Percentiles rank a stretch among this genome's conserved stretches.
These are phyloP conservation scores for Drosophila prostipennis DNA, from an alignment of 2,888 invertebrate species.

Conservation along the genomic window DNA sequence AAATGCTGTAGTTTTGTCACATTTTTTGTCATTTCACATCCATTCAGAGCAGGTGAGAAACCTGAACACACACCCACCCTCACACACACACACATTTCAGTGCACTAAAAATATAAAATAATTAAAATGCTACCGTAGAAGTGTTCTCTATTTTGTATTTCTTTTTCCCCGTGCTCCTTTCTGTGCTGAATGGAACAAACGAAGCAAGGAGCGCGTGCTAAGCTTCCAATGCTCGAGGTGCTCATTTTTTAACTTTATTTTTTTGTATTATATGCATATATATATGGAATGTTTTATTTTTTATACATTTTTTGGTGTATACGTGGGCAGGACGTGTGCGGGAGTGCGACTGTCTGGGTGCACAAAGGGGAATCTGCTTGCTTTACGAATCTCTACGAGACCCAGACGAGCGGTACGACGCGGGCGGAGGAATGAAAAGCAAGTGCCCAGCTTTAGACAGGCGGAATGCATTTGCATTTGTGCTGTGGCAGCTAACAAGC, in stretches of 20 bases:
- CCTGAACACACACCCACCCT: slow-evolving; percentile 25
- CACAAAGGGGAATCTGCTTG: slow-evolving; percentile 62
- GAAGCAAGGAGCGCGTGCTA: slow-evolving; percentile 57
- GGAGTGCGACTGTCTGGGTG: slow-evolving; percentile 44
- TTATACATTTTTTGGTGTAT: slow-evolving; percentile 49
- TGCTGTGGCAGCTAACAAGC: slow-evolving; percentile 69
- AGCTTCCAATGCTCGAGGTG: slow-evolving; percentile 66
- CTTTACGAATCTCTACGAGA: slow-evolving; percentile 48
- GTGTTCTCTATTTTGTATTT: slow-evolving; percentile 45
- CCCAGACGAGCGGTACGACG: background rate
- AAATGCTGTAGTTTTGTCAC: slow-evolving; percentile 57
- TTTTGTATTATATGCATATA: background rate
- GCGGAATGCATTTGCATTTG: slow-evolving; percentile 61
- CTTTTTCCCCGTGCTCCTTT: slow-evolving; percentile 40
- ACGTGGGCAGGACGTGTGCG: slow-evolving; percentile 24
- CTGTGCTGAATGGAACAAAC: slow-evolving; percentile 63
- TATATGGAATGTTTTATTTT: slow-evolving; percentile 5
- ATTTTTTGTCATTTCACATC: slow-evolving; percentile 58
- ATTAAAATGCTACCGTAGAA: slow-evolving; percentile 72
- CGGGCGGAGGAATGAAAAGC: slow-evolving; percentile 40
- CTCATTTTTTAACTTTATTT: slow-evolving; percentile 35
- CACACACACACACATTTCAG: slow-evolving; percentile 19
- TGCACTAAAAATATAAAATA: slow-evolving; percentile 69
- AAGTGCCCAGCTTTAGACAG: slow-evolving; percentile 74
- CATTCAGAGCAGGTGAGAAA: slow-evolving; percentile 48